These are phyloP conservation scores for Apus apus DNA, from an alignment of 2,113 vertebrate genomes.

Conservation along the genomic window DNA sequence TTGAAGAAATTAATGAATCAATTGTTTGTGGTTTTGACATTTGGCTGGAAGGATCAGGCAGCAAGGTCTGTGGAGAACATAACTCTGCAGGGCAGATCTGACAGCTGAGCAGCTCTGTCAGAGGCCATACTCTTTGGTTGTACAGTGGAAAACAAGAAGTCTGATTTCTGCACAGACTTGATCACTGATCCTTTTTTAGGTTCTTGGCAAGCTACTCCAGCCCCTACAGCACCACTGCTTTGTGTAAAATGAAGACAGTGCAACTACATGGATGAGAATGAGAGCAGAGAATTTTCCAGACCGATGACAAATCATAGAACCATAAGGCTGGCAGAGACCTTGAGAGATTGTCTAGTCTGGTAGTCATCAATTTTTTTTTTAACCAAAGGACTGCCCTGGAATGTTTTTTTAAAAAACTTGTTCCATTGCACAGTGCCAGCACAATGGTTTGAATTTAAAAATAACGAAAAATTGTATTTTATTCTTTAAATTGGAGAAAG, in stretches of 20 bases:
- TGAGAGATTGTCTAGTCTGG: conserved; percentile 24
- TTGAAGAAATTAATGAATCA: neutral
- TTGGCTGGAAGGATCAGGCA: neutral
- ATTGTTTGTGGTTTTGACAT: neutral
- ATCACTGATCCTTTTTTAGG: neutral
- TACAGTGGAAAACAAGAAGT: neutral
- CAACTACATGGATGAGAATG: neutral
- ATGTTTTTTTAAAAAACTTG: neutral
- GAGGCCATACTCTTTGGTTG: neutral
- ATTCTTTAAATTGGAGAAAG: conserved; percentile 17
- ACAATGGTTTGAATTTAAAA: conserved; percentile 22
- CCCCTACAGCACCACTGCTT: neutral
- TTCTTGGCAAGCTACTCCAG: neutral
- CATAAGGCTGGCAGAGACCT: conserved; percentile 23
- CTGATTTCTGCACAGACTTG: neutral
- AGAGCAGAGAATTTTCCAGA: conserved; percentile 16
- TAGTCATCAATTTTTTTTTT: neutral
- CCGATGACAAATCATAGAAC: neutral
- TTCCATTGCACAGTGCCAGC: conserved; percentile 20
- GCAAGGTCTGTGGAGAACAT: neutral
- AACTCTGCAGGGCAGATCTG: neutral
- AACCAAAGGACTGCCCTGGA: neutral
- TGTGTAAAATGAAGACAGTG: neutral
- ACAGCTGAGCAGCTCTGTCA: neutral
- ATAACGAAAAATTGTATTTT: conserved; percentile 19